phyloP scores from a whole-genome alignment of 1,140 invertebrate species.

The Conopomorpha cramerella region DNA sequence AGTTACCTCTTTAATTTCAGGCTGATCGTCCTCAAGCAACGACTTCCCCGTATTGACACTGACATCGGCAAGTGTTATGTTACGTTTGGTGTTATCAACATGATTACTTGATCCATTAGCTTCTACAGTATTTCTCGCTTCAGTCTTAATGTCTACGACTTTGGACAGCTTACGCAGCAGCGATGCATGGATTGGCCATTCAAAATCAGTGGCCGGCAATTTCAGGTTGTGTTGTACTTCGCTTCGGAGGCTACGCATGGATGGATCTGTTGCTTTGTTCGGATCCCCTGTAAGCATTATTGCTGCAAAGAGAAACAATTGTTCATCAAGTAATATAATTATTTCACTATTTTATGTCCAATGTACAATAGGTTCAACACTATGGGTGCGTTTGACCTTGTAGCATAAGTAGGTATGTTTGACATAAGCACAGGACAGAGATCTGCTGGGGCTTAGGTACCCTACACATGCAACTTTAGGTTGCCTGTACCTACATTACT shows the following conservation, averaged over 20 bases:
- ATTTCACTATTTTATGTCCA: too few relatives aligned
- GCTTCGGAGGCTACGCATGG: constrained; percentile 40
- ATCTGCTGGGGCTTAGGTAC: too few relatives aligned
- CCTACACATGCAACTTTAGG: too few relatives aligned
- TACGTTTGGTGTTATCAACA: too few relatives aligned
- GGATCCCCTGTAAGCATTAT: constrained; percentile 42
- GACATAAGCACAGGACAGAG: too few relatives aligned
- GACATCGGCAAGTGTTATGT: constrained; percentile 40
- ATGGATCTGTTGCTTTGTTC: constrained; percentile 43
- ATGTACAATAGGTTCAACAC: too few relatives aligned
- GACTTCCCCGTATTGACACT: constrained; percentile 44
- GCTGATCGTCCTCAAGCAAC: constrained; percentile 10
- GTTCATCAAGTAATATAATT: too few relatives aligned
- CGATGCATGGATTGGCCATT: constrained; percentile 44
- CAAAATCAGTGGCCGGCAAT: constrained; percentile 21
- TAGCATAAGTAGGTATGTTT: too few relatives aligned
- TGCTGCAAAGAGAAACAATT: too few relatives aligned
- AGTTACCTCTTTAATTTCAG: too few relatives aligned
- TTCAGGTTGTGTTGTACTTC: constrained; percentile 35
- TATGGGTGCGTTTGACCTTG: too few relatives aligned
- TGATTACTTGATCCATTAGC: constrained; percentile 41
- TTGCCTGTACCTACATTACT: too few relatives aligned
- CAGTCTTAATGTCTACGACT: constrained; percentile 47
- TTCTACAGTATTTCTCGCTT: constrained; percentile 26
- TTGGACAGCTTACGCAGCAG: constrained; percentile 40